Evolutionary conservation across 2,888 invertebrate genomes (phyloP).

Genomic region (Andrena dorsata): DNA sequence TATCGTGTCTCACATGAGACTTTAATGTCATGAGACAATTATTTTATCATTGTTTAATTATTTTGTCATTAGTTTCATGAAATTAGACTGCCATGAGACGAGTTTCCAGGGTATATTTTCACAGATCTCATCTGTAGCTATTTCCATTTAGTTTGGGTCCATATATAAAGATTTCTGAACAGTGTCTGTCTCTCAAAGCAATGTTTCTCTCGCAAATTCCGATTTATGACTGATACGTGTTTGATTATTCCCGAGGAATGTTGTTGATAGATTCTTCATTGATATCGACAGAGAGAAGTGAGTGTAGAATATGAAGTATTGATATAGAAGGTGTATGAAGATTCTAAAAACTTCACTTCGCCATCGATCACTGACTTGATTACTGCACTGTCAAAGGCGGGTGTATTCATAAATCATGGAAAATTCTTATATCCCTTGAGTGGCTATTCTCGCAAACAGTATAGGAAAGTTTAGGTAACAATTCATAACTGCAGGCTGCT

Average conservation of each 20-base stretch:
- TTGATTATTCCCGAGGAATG: background rate
- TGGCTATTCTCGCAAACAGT: conserved; percentile 5
- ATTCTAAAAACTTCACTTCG: background rate
- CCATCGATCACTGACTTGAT: conserved; percentile 14
- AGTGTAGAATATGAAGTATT: background rate
- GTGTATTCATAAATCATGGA: conserved; percentile 6
- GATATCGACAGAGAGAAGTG: background rate
- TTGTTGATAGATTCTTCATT: background rate
- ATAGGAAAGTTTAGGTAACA: background rate
- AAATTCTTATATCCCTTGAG: background rate
- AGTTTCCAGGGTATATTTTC: too few relatives aligned
- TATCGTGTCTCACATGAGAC: too few relatives aligned
- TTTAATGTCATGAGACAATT: too few relatives aligned
- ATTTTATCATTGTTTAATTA: too few relatives aligned
- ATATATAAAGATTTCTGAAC: too few relatives aligned
- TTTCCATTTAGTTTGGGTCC: too few relatives aligned
- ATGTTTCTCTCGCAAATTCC: too few relatives aligned
- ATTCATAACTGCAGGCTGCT: background rate
- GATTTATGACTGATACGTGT: background rate
- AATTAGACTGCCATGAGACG: too few relatives aligned
- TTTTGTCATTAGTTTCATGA: too few relatives aligned
- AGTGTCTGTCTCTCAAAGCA: too few relatives aligned
- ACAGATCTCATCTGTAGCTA: too few relatives aligned
- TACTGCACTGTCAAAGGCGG: conserved; percentile 1
- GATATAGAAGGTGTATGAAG: conserved; percentile 2